These are phyloP conservation scores for Nansenia antarctica DNA, from an alignment of 2,113 vertebrate species.

Conservation along the genomic window DNA sequence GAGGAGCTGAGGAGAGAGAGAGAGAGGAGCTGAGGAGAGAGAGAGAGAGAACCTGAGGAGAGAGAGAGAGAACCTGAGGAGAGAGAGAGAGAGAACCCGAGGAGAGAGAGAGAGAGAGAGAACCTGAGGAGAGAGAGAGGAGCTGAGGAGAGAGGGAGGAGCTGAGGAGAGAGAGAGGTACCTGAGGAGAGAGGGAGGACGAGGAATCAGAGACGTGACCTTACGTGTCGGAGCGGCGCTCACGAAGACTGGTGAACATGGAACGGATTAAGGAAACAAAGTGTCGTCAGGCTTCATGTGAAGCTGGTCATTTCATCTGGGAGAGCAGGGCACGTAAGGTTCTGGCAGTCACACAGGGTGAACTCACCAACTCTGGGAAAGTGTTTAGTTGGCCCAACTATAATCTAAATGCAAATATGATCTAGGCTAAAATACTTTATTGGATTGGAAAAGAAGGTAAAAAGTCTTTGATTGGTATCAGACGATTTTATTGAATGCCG, in stretches of 20 bases:
- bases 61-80: no score
- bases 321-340: constrained; percentile 37
- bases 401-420: background rate
- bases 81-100: no score
- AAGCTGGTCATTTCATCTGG: constrained; percentile 43
- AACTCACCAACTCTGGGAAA: constrained; percentile 11
- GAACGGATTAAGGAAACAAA: constrained; percentile 39
- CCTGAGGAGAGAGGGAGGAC: no score
- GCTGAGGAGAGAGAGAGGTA: no score
- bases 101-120: no score
- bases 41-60: no score
- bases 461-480: background rate
- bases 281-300: constrained; percentile 24
- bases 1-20: no score
- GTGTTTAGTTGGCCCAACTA: constrained; percentile 33
- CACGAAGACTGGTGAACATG: constrained; percentile 30
- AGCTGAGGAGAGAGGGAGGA: no score
- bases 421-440: background rate
- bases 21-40: no score
- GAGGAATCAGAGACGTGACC: no score
- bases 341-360: constrained; percentile 23
- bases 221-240: constrained; percentile 16
- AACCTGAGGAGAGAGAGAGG: no score
- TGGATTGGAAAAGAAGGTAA: background rate
- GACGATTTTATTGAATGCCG: background rate